Evolutionary conservation across 2,888 invertebrate genomes (phyloP).

Genomic region (Apamea crenata): DNA sequence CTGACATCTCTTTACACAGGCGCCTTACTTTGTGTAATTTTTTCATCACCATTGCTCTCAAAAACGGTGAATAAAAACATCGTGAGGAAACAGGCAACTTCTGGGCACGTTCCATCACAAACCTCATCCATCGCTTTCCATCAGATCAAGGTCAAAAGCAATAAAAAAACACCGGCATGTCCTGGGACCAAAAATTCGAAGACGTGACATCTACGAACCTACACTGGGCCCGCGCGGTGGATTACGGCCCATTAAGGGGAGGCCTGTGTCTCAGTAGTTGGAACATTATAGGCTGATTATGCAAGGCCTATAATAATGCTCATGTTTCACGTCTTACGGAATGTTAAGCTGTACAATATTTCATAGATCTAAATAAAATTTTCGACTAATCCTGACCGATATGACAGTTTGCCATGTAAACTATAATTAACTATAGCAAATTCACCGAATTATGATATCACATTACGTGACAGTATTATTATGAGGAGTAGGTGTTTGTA

Average conservation of each 20-base stretch:
- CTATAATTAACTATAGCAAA: slow-evolving; percentile 31
- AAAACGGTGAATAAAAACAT: neutral
- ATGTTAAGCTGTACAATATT: neutral
- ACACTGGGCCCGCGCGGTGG: neutral
- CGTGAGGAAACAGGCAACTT: too few relatives aligned
- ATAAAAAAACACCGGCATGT: neutral
- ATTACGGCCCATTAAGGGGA: neutral
- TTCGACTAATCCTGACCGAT: slow-evolving; percentile 8
- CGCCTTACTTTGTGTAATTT: neutral
- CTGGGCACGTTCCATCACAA: too few relatives aligned
- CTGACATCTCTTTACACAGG: too few relatives aligned
- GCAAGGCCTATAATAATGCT: neutral
- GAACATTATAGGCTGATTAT: neutral
- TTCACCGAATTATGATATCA: slow-evolving; percentile 43
- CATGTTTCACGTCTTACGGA: neutral
- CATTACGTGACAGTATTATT: slow-evolving; percentile 30
- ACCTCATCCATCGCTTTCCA: too few relatives aligned
- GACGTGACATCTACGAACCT: neutral
- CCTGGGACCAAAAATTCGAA: neutral
- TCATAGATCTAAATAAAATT: slow-evolving; percentile 25
- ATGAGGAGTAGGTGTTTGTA: slow-evolving; percentile 34
- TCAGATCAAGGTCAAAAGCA: too few relatives aligned
- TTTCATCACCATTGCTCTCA: neutral
- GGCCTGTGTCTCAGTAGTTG: neutral
- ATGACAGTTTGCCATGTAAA: slow-evolving; percentile 29